Conservation (phyloP, 2,113 vertebrate genomes). For the Hydropotes inermis region DNA sequence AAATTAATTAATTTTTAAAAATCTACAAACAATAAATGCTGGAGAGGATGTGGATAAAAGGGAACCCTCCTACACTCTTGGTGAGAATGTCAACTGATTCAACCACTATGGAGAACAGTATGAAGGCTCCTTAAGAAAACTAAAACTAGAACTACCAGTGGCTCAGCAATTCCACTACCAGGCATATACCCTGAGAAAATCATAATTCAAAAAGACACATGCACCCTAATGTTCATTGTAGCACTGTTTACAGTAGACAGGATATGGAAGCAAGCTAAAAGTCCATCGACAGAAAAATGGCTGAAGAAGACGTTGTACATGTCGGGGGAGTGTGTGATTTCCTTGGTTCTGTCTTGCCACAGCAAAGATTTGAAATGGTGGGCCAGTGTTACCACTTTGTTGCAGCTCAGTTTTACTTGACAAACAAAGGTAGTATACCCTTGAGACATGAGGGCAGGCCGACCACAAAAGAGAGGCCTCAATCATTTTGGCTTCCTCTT, state of each 20-base stretch:
- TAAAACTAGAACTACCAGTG: not conserved
- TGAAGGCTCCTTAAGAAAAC: not conserved
- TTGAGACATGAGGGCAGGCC: not conserved
- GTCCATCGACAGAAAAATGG: not conserved
- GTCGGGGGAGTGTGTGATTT: not conserved
- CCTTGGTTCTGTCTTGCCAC: not conserved
- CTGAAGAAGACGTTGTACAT: not conserved
- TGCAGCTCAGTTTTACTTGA: not conserved
- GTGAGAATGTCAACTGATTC: not conserved
- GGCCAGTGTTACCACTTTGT: not conserved
- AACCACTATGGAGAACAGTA: not conserved
- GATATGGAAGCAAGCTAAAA: not conserved
- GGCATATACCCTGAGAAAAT: not conserved
- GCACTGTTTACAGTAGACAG: not conserved
- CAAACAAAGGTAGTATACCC: not conserved
- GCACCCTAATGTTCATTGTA: not conserved
- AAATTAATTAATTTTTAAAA: not conserved
- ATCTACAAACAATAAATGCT: not conserved
- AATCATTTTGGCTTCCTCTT: not conserved
- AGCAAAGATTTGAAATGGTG: not conserved
- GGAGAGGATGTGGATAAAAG: not conserved
- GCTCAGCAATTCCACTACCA: not conserved
- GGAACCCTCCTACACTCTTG: not conserved
- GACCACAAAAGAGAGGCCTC: not conserved
- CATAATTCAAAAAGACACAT: not conserved